Percentiles rank a stretch among this genome's conserved stretches.
These are phyloP conservation scores for Herminia tarsipennalis DNA, from an alignment of 2,888 invertebrate species.

Conservation along the genomic window DNA sequence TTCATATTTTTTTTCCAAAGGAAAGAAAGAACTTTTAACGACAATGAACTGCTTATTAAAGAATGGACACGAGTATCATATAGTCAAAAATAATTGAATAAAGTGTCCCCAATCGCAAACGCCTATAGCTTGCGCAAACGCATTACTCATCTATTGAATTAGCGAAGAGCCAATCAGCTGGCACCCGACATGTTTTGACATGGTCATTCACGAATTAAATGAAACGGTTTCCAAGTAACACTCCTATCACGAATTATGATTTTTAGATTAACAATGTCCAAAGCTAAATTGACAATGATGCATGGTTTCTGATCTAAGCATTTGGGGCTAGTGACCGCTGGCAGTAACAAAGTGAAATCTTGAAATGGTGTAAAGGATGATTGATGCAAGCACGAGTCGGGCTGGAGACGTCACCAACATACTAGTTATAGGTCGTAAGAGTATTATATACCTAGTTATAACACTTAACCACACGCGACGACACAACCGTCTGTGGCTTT, in stretches of 20 bases:
- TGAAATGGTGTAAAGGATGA: no score
- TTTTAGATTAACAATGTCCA: constrained; percentile 22
- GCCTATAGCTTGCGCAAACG: constrained; percentile 5
- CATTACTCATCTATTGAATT: constrained; percentile 33
- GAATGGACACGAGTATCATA: no score
- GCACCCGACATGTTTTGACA: constrained; percentile 25
- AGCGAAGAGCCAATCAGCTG: constrained; percentile 17
- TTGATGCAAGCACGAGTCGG: no score
- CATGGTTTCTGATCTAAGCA: constrained; percentile 3
- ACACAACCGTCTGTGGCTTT: no score
- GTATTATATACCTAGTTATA: no score
- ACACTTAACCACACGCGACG: no score
- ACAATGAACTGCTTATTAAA: no score
- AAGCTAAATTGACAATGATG: constrained; percentile 29
- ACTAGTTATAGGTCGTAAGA: no score
- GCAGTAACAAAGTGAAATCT: no score
- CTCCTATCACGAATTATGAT: constrained; percentile 24
- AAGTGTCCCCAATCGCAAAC: constrained; percentile 3
- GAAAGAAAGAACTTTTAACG: no score
- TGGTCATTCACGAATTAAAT: constrained; percentile 29
- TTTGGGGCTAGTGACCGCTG: constrained; percentile 8
- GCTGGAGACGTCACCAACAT: no score
- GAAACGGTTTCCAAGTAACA: constrained; percentile 25
- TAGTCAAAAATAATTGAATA: neutral
- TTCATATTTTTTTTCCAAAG: no score